Evolutionary conservation across 2,797 vertebrate genomes (phyloP), one percentile per base, ranked within the genome.

Genomic region (Sparus aurata): DNA sequence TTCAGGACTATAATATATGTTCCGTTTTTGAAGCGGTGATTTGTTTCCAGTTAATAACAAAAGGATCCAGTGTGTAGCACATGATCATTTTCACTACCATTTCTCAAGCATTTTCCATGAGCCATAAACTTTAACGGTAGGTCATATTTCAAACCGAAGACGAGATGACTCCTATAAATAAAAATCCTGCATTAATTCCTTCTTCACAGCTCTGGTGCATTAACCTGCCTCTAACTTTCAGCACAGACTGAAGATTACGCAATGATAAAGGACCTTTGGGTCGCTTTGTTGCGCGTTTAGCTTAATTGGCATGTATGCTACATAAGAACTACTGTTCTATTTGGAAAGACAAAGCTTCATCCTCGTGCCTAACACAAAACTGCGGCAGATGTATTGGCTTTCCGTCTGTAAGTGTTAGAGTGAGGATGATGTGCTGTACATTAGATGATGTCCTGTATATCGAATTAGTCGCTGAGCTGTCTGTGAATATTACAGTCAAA

Each of bases 391-490:
- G 45, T 86, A 84, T 87, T 79, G 85, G 75, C 53, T 89, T 89
- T 79, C 82, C 34, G 64, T 88, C 90, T 46, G 72, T 58, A 41
- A 68, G 67, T 69, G 83, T 86, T 85, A 76, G 80, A 77, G 49
- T 61, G 43, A 83, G 67, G 67, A 70, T 75, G 80, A 80, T 66
- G 69, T 58, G 64, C 54, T 58, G 74, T 85, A 66, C 79, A 78
- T 80, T 74, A 83, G 85, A 80, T 82, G 84, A 83, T 75, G 86
- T 52, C 52, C 70, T 79, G 58, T 85, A 61, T 87, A 87, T 88
- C 45, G 75, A 84, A 92, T 91, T 81, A 90, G 83, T 52, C 10
- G n/a, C 79, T 46, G 82, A 89, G 54, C 88, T 91, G 84, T 84
- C 85, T 61, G 53, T 69, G 57, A 86, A 81, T 78, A 89, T 88